Base-by-base conservation (phyloP, 2,797 vertebrate genomes). In the Sylvia borin region DNA sequence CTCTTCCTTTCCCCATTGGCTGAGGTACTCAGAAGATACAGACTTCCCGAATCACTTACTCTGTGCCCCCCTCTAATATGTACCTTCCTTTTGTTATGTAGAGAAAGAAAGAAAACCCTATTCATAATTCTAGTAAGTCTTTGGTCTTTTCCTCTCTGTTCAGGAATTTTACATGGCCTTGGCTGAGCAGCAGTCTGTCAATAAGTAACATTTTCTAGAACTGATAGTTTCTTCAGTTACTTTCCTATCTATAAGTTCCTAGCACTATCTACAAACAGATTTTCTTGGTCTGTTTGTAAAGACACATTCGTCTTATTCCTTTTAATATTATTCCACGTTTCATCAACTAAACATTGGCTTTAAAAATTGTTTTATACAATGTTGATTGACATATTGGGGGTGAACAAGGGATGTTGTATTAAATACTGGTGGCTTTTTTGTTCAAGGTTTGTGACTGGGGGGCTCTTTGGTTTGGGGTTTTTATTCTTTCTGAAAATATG, bases 21-120 rank as follows among this genome's bases (percentile, higher is more conserved):
- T 70, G 48, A 62, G 14, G 8, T 70, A 26, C 25, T 26, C 1
- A 7, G 21, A 62, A 77, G 20, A 25, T 18, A 25, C 11, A 70
- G 42, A 34, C 10, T 62, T 62, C 25, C 11, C 0, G 0, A 62
- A 86, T 6, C 0, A 0, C 20, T 48, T 31, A 3, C 24, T 53
- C 55, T 29, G 2, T 47, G 11, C 11, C 7, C 29, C 16, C 9
- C 20, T 40, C 48, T 54, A 40, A 47, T 34, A 40, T 12, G 20
- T n/a, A 25, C 8, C 15, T 5, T 3, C 3, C 4, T 51, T 67
- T 75, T 58, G 15, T 60, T 75, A 27, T 19, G 11, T 27, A n/a
- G 38, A 45, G 18, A 67, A 58, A 27, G 32, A 12, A 13, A 32
- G 36, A 2, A 4, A 43, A 43, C 8, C 24, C 24, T 60, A 3